Conservation (phyloP, 2,113 vertebrate species). For the Zapus hudsonius region DNA sequence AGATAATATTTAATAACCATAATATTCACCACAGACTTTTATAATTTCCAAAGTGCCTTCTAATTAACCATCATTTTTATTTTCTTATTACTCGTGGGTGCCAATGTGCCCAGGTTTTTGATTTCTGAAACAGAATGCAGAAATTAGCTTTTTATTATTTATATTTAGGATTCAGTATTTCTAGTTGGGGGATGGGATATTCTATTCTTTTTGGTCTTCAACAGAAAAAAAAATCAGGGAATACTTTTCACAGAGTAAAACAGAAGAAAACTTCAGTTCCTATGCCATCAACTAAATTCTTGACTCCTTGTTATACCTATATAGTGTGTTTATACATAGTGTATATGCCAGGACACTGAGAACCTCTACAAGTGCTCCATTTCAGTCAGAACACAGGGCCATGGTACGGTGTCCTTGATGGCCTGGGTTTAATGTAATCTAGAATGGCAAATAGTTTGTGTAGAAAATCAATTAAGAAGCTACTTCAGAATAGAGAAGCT, state of each 20-base stretch:
- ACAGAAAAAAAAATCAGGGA: neutral
- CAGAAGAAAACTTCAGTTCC: neutral
- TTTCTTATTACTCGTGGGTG: neutral
- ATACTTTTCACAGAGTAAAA: neutral
- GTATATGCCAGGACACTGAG: neutral
- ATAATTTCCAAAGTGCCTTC: neutral
- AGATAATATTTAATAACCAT: neutral
- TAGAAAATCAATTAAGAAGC: neutral
- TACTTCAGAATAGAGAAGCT: neutral
- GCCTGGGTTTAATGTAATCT: neutral
- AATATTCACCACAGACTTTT: neutral
- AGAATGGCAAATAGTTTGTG: neutral
- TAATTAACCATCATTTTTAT: neutral
- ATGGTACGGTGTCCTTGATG: neutral
- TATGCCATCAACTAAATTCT: neutral
- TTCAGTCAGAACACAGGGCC: neutral
- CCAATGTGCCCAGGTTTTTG: neutral
- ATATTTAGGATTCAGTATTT: neutral
- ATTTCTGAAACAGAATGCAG: neutral
- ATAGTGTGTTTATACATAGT: too few relatives aligned
- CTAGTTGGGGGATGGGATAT: neutral
- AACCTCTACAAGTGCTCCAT: accelerated
- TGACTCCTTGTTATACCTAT: neutral
- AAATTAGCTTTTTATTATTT: neutral
- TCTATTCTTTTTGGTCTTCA: neutral